Percentiles rank a stretch among this genome's conserved stretches.
phyloP scores from a whole-genome alignment of 2,113 vertebrate genomes.

The Podarcis cretensis region DNA sequence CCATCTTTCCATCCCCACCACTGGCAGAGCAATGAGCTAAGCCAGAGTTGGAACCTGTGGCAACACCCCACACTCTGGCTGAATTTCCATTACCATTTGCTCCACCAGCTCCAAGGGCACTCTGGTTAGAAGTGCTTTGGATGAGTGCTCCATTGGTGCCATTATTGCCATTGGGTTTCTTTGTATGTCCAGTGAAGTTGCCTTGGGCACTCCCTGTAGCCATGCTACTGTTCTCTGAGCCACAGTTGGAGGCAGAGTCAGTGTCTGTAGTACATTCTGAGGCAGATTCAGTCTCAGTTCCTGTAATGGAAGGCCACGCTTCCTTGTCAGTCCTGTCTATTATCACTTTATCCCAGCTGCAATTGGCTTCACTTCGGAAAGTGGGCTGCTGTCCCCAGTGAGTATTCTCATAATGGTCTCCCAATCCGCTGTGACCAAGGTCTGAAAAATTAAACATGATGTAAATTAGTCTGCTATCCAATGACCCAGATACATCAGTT shows the following conservation, averaged over 20 bases:
- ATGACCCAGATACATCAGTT: background rate
- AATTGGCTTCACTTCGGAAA: slow-evolving; percentile 84
- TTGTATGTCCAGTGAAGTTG: slow-evolving; percentile 89
- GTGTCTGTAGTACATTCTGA: slow-evolving; percentile 91
- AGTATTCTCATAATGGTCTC: slow-evolving; percentile 92
- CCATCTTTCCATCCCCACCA: slow-evolving; percentile 88
- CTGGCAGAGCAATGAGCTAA: slow-evolving; percentile 86
- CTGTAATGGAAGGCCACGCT: slow-evolving; percentile 89
- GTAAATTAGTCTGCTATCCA: slow-evolving; percentile 51
- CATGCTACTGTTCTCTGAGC: slow-evolving; percentile 91
- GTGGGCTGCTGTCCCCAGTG: slow-evolving; percentile 88
- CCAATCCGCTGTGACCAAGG: slow-evolving; percentile 84
- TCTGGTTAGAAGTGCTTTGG: slow-evolving; percentile 83
- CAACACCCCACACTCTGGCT: slow-evolving; percentile 83
- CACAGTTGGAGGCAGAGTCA: slow-evolving; percentile 84
- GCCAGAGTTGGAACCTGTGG: slow-evolving; percentile 85
- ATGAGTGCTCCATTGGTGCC: slow-evolving; percentile 79
- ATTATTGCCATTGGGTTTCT: slow-evolving; percentile 88
- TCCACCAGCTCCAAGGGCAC: slow-evolving; percentile 81
- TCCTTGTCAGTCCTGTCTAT: slow-evolving; percentile 88
- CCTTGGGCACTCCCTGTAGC: slow-evolving; percentile 93
- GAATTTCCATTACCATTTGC: slow-evolving; percentile 68
- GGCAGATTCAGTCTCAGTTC: slow-evolving; percentile 84
- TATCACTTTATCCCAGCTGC: slow-evolving; percentile 92
- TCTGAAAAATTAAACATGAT: slow-evolving; percentile 79